Conservation (phyloP, 2,888 invertebrate genomes). For the Sycophila texana region DNA sequence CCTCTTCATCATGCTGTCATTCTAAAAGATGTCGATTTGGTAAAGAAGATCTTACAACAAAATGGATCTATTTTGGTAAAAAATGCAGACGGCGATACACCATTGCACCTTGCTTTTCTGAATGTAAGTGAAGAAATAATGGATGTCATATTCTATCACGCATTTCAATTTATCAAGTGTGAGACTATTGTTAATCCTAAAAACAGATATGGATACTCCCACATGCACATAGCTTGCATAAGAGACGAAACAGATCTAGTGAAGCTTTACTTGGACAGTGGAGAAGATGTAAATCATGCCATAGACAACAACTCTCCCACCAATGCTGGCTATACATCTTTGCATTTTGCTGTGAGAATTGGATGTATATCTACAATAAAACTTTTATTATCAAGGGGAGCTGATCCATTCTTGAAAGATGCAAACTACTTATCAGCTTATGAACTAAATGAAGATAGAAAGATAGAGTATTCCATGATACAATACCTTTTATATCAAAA, state of each 20-base stretch:
- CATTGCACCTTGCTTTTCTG: conserved; percentile 23
- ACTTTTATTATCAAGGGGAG: background rate
- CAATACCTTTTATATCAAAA: background rate
- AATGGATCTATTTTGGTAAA: conserved; percentile 6
- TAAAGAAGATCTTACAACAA: background rate
- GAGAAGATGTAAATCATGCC: background rate
- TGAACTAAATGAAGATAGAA: background rate
- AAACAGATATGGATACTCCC: background rate
- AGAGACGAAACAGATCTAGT: conserved; percentile 15
- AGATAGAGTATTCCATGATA: background rate
- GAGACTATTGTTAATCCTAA: background rate
- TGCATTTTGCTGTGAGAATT: conserved; percentile 40
- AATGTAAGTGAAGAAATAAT: conserved; percentile 3
- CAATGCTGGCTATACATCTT: conserved; percentile 27
- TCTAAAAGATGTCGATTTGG: background rate
- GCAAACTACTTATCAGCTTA: background rate
- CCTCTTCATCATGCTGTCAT: conserved; percentile 33
- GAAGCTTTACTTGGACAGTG: background rate
- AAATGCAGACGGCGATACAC: conserved; percentile 15
- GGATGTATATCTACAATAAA: conserved; percentile 1
- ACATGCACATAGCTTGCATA: conserved; percentile 37
- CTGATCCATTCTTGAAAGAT: background rate
- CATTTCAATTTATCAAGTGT: background rate
- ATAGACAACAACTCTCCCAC: background rate
- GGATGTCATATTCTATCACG: background rate